These are phyloP conservation scores for Tenualosa ilisha DNA, from an alignment of 2,797 vertebrate species.

Conservation along the genomic window DNA sequence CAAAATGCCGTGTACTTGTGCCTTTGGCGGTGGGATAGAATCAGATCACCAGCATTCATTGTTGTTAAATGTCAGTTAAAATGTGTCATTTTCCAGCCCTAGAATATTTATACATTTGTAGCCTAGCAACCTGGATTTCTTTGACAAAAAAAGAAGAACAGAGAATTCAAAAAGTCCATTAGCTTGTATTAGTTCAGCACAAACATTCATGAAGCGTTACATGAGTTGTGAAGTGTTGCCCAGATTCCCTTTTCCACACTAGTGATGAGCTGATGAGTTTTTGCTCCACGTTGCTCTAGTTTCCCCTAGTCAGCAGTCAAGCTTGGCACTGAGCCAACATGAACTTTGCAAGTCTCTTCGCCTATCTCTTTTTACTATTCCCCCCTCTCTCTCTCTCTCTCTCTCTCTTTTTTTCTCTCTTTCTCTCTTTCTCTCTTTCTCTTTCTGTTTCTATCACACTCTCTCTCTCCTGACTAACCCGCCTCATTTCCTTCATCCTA, in stretches of 20 bases:
- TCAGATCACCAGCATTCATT: not conserved
- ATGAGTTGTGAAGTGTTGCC: not conserved
- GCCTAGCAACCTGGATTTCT: not conserved
- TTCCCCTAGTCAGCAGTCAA: constrained; percentile 14
- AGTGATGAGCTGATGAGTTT: not conserved
- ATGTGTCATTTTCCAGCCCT: no score
- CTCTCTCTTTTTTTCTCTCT: not conserved
- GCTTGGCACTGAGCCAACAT: constrained; percentile 9
- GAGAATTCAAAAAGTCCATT: not conserved
- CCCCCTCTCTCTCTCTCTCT: not conserved
- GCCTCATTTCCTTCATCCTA: constrained; percentile 40
- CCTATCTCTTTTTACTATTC: not conserved
- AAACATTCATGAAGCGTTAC: not conserved
- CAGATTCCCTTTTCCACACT: not conserved
- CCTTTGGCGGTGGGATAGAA: not conserved
- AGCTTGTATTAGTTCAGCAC: not conserved
- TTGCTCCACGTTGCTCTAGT: not conserved
- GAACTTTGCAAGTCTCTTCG: not conserved
- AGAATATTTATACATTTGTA: not conserved
- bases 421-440: not conserved
- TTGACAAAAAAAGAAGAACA: not conserved
- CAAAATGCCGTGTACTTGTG: not conserved
- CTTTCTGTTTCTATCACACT: not conserved
- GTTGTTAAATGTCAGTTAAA: not conserved
- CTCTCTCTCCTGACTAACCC: constrained; percentile 32